Percentiles rank a stretch among this genome's conserved stretches.
Conservation (phyloP, 2,113 vertebrate genomes). For the Lasiurus borealis region DNA sequence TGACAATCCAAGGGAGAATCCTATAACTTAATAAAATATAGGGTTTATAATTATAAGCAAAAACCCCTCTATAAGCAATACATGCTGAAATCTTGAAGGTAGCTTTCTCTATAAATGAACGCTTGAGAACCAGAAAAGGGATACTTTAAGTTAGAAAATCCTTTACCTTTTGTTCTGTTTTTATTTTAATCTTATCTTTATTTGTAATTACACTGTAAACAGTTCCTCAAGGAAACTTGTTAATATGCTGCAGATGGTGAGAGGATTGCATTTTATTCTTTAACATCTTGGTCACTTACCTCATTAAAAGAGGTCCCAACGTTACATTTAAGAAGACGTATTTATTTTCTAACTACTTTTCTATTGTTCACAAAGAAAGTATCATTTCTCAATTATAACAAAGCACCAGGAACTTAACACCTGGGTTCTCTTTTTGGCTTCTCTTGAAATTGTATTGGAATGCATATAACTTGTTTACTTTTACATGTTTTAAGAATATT, state of each 20-base stretch:
- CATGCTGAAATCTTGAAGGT: background rate
- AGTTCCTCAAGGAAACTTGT: constrained; percentile 41
- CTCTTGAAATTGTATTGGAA: background rate
- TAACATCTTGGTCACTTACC: background rate
- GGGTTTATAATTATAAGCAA: constrained; percentile 12
- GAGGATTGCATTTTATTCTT: background rate
- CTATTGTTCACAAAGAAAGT: constrained; percentile 2
- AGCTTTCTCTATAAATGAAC: constrained; percentile 32
- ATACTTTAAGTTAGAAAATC: background rate
- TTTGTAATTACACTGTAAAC: constrained; percentile 49
- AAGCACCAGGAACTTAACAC: background rate
- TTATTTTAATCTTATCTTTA: constrained; percentile 56
- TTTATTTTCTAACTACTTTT: constrained; percentile 47
- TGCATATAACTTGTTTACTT: background rate
- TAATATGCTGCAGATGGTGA: constrained; percentile 50
- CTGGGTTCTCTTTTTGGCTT: background rate
- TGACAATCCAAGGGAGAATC: constrained; percentile 28
- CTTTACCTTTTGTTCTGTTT: constrained; percentile 39
- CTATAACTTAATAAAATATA: constrained; percentile 25
- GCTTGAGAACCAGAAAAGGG: constrained; percentile 1
- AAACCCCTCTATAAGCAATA: background rate
- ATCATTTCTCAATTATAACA: background rate
- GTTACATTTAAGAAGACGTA: background rate
- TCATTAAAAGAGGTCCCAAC: background rate
- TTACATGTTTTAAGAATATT: constrained; percentile 6